These are phyloP conservation scores for Grapholita molesta DNA, from an alignment of 1,140 invertebrate species.

Conservation along the genomic window DNA sequence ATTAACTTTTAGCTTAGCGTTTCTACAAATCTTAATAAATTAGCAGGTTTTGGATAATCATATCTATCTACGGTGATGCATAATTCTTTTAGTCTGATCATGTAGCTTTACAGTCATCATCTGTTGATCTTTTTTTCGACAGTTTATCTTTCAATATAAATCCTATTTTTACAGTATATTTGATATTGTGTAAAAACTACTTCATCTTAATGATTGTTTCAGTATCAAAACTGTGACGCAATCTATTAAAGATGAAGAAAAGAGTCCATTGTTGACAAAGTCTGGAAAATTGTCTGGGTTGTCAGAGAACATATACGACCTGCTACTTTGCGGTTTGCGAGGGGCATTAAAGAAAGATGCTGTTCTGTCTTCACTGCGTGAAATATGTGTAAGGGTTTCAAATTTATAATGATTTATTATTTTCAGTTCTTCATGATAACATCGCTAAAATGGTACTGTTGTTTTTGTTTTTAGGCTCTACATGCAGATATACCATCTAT, in stretches of 20 bases:
- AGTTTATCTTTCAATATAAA: neutral
- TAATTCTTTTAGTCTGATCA: neutral
- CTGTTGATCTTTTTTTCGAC: neutral
- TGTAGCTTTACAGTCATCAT: neutral
- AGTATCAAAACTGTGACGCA: slow-evolving; percentile 77
- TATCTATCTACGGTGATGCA: neutral
- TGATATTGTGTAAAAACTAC: neutral
- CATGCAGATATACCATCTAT: slow-evolving; percentile 88
- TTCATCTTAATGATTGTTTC: slow-evolving; percentile 33
- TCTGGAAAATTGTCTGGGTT: slow-evolving; percentile 74
- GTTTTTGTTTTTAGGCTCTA: slow-evolving; percentile 77
- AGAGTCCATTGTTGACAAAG: slow-evolving; percentile 77
- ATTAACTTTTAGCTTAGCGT: neutral
- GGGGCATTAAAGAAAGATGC: slow-evolving; percentile 85
- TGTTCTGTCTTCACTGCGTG: slow-evolving; percentile 82
- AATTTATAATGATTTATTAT: slow-evolving; percentile 18
- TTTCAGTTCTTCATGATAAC: neutral
- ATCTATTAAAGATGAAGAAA: slow-evolving; percentile 77
- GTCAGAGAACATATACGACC: slow-evolving; percentile 78
- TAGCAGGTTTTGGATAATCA: neutral
- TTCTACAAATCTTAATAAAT: neutral
- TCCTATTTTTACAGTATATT: neutral
- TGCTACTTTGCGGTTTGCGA: slow-evolving; percentile 84
- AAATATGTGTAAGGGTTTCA: slow-evolving; percentile 82
- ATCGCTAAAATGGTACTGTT: neutral